These are phyloP conservation scores for Enteromius unitaeniatus DNA, from an alignment of 2,797 vertebrate species.

Conservation along the genomic window DNA sequence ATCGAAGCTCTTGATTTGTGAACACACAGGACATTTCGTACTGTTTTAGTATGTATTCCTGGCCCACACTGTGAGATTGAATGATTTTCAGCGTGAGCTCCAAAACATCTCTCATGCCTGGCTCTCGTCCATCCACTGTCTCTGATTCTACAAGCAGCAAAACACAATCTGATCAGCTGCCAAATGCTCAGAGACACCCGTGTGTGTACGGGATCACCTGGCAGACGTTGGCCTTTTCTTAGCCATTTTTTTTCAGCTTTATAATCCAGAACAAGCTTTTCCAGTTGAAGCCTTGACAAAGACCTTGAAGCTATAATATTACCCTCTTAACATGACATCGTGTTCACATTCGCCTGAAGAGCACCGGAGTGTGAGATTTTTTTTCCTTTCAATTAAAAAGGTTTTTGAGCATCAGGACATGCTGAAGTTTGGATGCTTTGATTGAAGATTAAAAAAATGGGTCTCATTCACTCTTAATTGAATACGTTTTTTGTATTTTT, in stretches of 20 bases:
- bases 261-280: neutral
- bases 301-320: neutral
- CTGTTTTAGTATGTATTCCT: neutral
- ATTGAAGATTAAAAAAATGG: neutral
- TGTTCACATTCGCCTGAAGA: neutral
- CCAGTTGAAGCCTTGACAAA: neutral
- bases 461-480: too few species aligned
- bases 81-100: neutral
- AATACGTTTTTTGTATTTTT: too few species aligned
- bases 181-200: neutral
- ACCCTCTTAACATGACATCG: neutral
- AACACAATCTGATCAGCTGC: neutral
- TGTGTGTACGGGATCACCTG: neutral
- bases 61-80: neutral
- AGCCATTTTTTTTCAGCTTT: neutral
- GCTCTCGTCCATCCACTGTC: neutral
- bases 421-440: neutral
- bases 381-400: neutral
- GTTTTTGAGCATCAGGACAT: neutral
- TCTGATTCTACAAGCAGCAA: neutral
- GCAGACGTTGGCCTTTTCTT: neutral
- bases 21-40: neutral
- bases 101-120: constrained; percentile 4
- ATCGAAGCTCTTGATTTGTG: neutral
- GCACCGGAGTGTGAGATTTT: too few species aligned